Conservation (phyloP, 2,888 invertebrate species). For the Geotrupes spiniger region DNA sequence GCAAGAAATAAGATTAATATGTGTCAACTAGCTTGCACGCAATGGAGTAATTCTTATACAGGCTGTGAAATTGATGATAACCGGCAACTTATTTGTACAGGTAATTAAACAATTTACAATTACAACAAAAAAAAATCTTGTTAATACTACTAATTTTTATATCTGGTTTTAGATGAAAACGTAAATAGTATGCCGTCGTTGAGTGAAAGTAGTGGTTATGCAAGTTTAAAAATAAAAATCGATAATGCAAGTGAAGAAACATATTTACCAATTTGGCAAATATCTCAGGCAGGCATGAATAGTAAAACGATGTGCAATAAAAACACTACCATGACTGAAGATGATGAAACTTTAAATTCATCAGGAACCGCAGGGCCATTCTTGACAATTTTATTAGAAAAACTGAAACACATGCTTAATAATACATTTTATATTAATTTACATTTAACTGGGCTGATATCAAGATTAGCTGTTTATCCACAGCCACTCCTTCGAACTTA, state of each 20-base stretch:
- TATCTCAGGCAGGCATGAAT: slow-evolving; percentile 44
- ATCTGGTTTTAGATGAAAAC: slow-evolving; percentile 36
- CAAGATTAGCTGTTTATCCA: slow-evolving; percentile 83
- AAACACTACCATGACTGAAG: slow-evolving; percentile 50
- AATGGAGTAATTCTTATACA: slow-evolving; percentile 81
- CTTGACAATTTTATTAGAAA: slow-evolving; percentile 74
- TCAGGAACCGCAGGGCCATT: slow-evolving; percentile 67
- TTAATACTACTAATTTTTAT: too few species aligned
- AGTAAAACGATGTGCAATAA: slow-evolving; percentile 24
- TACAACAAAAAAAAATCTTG: too few species aligned
- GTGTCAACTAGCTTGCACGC: slow-evolving; percentile 69
- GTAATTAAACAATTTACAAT: too few species aligned
- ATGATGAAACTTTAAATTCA: slow-evolving; percentile 49
- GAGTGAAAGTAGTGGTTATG: slow-evolving; percentile 77
- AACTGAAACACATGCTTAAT: slow-evolving; percentile 78
- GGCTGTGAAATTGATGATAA: slow-evolving; percentile 49
- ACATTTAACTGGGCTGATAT: slow-evolving; percentile 82
- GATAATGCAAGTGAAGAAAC: slow-evolving; percentile 49
- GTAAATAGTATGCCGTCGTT: slow-evolving; percentile 66
- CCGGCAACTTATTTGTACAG: not conserved
- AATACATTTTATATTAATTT: slow-evolving; percentile 84
- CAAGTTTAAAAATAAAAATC: slow-evolving; percentile 63
- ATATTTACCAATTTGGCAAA: slow-evolving; percentile 39
- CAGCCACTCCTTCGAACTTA: slow-evolving; percentile 85
- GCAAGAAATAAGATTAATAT: slow-evolving; percentile 75